Evolutionary conservation across 2,797 vertebrate species (phyloP), one percentile per base, ranked within the genome.

Genomic region (Pipistrellus pipistrellus): DNA sequence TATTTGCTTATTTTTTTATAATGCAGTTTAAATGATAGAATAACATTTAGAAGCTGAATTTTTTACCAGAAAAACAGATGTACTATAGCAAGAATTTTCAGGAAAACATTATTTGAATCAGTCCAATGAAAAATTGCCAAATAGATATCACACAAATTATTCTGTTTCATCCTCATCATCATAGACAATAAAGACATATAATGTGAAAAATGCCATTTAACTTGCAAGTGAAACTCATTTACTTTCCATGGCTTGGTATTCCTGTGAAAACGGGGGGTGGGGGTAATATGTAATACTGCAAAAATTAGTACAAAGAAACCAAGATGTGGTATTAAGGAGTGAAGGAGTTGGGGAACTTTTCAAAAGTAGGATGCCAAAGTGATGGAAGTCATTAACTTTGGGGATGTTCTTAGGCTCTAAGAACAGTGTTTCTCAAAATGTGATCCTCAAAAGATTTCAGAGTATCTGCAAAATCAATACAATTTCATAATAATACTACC

Each of bases 401-500:
- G 35, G 4, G 3, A 83, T 51, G 6, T 32, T 44, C 64, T 77
- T 90, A 53, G 2, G 7, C 18, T 73, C 46, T 55, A 72, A 80
- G 38, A 76, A 76, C 59, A 75, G 44, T 88, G 77, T 44, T 88
- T 76, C 51, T 94, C 59, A 51, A 82, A 94, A 27, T 69, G 27
- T 87, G n/a, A 27, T 76, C 84, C 32, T 68, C 76, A 69, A 41
- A 41, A 69, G n/a, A 87, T 82, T 91, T 62, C 41, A 38, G 46
- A 72, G 51, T 57, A 66, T 73, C 75, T 87, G 62, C 27, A 71
- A 91, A 82, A 11, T 76, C 48, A 82, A 32, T 41, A 51, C 32
- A 11, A 87, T 87, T 76, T 82, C 59, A 51, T 91, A 68, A 81
- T 30, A 85, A 51, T 68, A 17, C 44, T 15, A 73, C 30, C 17